A percentile compares a stretch with the other conserved stretches of the same genome.
These are phyloP conservation scores for Gallinago undulata DNA, from an alignment of 2,113 vertebrate species.

Conservation along the genomic window DNA sequence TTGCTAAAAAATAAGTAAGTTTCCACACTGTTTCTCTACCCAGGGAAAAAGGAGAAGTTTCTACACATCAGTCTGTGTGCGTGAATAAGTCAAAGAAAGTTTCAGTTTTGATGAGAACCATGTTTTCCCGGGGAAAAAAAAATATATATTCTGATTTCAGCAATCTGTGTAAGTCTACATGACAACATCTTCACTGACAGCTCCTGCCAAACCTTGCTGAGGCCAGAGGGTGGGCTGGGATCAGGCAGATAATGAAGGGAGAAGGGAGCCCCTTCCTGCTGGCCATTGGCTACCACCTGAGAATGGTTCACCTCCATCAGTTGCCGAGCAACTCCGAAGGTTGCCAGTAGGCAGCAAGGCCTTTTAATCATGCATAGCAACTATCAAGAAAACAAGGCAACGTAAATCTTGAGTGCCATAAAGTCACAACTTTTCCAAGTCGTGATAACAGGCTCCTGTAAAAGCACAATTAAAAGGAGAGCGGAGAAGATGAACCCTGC, in stretches of 20 bases:
- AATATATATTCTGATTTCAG: neutral
- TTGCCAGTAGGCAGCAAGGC: neutral
- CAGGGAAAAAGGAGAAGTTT: constrained; percentile 4
- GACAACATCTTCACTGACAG: neutral
- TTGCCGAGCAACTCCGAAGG: neutral
- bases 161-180: neutral
- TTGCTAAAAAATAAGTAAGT: neutral
- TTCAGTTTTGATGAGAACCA: neutral
- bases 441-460: neutral
- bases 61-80: neutral
- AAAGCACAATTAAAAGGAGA: neutral
- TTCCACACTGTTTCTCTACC: neutral
- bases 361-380: neutral
- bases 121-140: neutral
- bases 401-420: no score
- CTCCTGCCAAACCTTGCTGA: neutral
- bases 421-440: neutral
- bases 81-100: neutral
- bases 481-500: neutral
- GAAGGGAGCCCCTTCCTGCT: neutral
- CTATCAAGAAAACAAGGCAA: neutral
- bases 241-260: rapidly evolving
- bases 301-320: rapidly evolving
- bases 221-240: neutral
- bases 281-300: neutral